Percentiles rank a stretch among this genome's conserved stretches.
phyloP scores from a whole-genome alignment of 2,888 invertebrate species.

The Heteromyza rotundicornis region DNA sequence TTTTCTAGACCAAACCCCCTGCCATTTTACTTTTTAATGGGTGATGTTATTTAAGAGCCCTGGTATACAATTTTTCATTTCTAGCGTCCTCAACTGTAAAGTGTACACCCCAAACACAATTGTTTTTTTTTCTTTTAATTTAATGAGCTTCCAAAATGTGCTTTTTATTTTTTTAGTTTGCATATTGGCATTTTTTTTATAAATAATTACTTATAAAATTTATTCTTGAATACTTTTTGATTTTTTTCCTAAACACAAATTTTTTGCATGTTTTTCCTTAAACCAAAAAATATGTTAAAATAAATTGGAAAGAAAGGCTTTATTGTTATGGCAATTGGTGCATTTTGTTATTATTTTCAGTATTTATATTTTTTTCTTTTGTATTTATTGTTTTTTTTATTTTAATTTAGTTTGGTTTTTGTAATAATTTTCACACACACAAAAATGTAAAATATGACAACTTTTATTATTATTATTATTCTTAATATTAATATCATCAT shows the following conservation, averaged over 20 bases:
- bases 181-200: constrained; percentile 23
- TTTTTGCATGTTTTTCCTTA: constrained; percentile 23
- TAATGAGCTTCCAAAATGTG: too few species aligned
- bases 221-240: too few species aligned
- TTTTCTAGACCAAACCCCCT: too few species aligned
- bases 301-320: background rate
- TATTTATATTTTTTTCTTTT: constrained; percentile 17
- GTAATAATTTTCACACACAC: constrained; percentile 44
- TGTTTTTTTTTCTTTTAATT: too few species aligned
- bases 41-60: too few species aligned
- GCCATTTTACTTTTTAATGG: too few species aligned
- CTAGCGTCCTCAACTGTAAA: too few species aligned
- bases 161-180: too few species aligned
- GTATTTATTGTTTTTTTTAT: constrained; percentile 25
- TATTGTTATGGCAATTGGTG: constrained; percentile 27
- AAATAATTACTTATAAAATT: too few species aligned
- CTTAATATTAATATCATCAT: background rate
- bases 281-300: background rate
- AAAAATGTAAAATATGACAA: constrained; percentile 44
- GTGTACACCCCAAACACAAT: too few species aligned
- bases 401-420: constrained; percentile 24
- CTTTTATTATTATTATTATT: background rate
- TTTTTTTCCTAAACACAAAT: too few species aligned
- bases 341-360: constrained; percentile 12
- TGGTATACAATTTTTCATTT: too few species aligned